Conservation (phyloP, 2,797 vertebrate genomes). For the Trachurus trachurus region DNA sequence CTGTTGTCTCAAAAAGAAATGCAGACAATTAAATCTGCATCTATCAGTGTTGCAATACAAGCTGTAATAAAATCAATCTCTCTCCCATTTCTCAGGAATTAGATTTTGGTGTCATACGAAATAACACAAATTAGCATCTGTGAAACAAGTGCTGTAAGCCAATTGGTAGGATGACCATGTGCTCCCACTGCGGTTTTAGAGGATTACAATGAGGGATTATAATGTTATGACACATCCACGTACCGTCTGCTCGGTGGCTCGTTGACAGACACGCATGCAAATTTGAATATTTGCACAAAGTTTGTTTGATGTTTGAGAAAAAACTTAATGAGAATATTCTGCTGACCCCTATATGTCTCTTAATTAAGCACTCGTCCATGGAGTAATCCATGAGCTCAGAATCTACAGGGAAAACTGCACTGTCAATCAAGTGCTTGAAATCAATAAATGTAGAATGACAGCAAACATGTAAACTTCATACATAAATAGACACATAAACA, state of each 20-base stretch:
- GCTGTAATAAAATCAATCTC: no score
- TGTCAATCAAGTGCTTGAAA: not conserved
- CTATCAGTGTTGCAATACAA: no score
- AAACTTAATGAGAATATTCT: not conserved
- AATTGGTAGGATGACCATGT: no score
- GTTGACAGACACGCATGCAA: not conserved
- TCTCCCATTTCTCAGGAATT: no score
- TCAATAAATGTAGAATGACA: not conserved
- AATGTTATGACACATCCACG: not conserved
- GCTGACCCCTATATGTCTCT: no score
- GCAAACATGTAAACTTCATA: not conserved
- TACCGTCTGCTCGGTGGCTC: not conserved
- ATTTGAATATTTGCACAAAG: not conserved
- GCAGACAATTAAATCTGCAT: no score
- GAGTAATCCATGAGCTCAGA: not conserved
- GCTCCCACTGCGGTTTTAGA: not conserved
- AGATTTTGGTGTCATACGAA: no score
- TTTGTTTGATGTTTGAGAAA: not conserved
- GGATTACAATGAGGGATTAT: conserved; percentile 19
- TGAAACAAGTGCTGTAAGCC: not conserved
- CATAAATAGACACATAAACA: conserved; percentile 35
- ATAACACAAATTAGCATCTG: no score
- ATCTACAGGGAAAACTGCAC: not conserved
- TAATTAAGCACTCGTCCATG: no score
- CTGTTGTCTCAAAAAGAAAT: no score